These are phyloP conservation scores for Lutraria lutraria DNA, from an alignment of 2,888 invertebrate genomes.

Conservation along the genomic window DNA sequence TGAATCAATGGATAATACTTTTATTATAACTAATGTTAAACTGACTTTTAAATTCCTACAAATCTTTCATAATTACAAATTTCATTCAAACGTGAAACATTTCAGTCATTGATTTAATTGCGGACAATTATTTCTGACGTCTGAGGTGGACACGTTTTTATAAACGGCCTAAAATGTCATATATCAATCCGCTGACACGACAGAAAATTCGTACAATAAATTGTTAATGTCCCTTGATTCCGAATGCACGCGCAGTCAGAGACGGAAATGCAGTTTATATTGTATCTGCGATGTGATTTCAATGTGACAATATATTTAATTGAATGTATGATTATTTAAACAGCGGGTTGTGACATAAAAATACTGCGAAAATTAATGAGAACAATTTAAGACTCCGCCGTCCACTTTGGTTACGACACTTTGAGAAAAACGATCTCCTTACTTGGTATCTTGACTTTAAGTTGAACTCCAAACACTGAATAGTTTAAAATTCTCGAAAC, in stretches of 20 bases:
- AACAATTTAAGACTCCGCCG: constrained; percentile 9
- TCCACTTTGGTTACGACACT: not conserved
- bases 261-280: not conserved
- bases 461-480: not conserved
- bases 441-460: not conserved
- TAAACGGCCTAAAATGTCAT: not conserved
- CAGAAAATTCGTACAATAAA: not conserved
- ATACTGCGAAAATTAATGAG: constrained; percentile 43
- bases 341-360: constrained; percentile 31
- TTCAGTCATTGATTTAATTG: not conserved
- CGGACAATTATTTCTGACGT: constrained; percentile 6
- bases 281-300: not conserved
- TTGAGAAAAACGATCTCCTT: not conserved
- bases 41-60: not conserved
- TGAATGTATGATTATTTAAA: constrained; percentile 24
- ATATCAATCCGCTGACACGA: not conserved
- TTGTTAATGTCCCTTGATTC: not conserved
- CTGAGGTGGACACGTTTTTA: not conserved
- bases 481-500: not conserved
- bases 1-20: not conserved
- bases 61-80: not conserved
- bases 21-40: not conserved
- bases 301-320: constrained; percentile 22
- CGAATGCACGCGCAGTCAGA: not conserved
- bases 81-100: not conserved